Base-by-base conservation (phyloP, 2,888 invertebrate species). In the Patella ulyssiponensis region DNA sequence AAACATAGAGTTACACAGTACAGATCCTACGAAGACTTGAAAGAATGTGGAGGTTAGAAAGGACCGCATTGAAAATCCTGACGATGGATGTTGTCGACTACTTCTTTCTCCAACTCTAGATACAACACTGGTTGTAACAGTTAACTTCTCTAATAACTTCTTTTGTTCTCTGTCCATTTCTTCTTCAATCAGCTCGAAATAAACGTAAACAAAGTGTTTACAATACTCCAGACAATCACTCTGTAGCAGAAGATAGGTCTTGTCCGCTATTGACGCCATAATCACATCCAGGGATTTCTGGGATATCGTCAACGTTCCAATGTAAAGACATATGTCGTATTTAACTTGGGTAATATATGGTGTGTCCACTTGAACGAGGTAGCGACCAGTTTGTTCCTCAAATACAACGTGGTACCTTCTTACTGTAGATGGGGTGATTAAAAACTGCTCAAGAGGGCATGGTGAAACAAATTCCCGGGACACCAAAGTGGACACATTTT, bases 141-240 rank as follows among this genome's bases (percentile, higher is more conserved):
- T 74, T 64, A 74, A 52, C 14, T 74, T 74, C 51, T 74, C 74
- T 33, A 74, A 64, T 51, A 74, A 3, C 17, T 56, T 51, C n/a
- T 33, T 74, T 20, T 74, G 74, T 9, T 64, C 51, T 51, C 64
- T 64, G 23, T 74, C 74, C 69, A 74, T 33, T n/a, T 58, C 51
- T 23, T 69, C 51, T 14, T 51, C 51, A 44, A 69, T 69, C 9
- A 74, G 33, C 23, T 74, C 69, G 20, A 74, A 74, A 69, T 74
- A 74, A 14, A 15, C 51, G 23, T 74, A 74, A 9, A 74, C 74
- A 27, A 74, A 74, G 15, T 33, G 58, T 20, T 74, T 74, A 51
- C 74, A 74, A 20, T 74, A 74, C 33, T 74, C 74, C 17, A 74
- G 51, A 51, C 74, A 74, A 20, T 74, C 74, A 11, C 64, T 64